A percentile compares a stretch with the other conserved stretches of the same genome.
phyloP scores from a whole-genome alignment of 2,797 vertebrate species.

The Rhinogobio ventralis region DNA sequence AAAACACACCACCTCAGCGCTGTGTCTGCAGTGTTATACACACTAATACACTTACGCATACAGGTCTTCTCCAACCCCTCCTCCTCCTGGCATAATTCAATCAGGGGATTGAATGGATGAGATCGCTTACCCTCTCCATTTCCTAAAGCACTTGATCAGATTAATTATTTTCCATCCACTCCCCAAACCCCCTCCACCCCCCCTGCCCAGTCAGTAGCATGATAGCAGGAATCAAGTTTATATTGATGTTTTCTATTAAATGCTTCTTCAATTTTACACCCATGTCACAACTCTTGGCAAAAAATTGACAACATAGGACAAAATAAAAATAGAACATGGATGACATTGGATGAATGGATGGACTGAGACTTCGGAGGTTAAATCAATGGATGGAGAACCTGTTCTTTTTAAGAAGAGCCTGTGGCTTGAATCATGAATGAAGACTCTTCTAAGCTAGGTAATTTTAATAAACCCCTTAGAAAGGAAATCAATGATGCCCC shows the following conservation, averaged over 20 bases:
- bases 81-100: slow-evolving; percentile 80
- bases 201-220: slow-evolving; percentile 56
- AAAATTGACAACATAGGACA: not conserved
- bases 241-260: slow-evolving; percentile 82
- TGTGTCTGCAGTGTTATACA: slow-evolving; percentile 61
- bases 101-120: slow-evolving; percentile 84
- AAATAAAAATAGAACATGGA: not conserved
- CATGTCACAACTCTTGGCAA: slow-evolving; percentile 48
- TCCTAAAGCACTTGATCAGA: slow-evolving; percentile 88
- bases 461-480: not conserved
- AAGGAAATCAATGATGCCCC: not conserved
- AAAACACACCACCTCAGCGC: slow-evolving; percentile 58
- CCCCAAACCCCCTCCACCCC: slow-evolving; percentile 27
- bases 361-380: not conserved
- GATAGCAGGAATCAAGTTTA: slow-evolving; percentile 76
- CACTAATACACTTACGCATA: slow-evolving; percentile 57
- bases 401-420: not conserved
- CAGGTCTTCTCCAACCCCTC: slow-evolving; percentile 65
- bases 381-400: not conserved
- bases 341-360: not conserved
- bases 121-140: slow-evolving; percentile 84
- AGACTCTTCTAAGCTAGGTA: not conserved
- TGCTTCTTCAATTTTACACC: slow-evolving; percentile 67
- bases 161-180: slow-evolving; percentile 80
- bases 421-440: not conserved